Base-by-base conservation (phyloP, 2,113 vertebrate species). In the Brienomyrus longianalis region DNA sequence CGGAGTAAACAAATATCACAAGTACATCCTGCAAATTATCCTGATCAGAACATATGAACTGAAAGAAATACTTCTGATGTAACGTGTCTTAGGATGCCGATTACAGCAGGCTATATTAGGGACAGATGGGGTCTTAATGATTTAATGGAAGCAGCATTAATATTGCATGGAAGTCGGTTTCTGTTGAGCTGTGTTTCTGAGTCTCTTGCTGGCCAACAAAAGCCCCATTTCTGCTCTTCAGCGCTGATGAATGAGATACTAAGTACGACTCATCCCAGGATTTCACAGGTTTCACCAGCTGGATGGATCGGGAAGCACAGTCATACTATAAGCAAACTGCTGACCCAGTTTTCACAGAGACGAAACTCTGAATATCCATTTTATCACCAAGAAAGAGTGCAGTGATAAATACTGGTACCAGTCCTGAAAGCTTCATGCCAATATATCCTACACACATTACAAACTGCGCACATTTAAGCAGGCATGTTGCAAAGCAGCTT, bases 161-260 rank as follows among this genome's bases (percentile, higher is more conserved):
- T 87, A 19, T 87, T 31, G 27, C n/a, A 87, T 21, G 9, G 86
- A 87, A 52, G 31, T 56, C 23, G 39, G n/a, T 19, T 35, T 31
- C 48, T 52, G 31, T 31, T n/a, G 31, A 35, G n/a, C 66, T 35
- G 31, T 15, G 23, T 74, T 5, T 35, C 0, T 15, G n/a, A 51
- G 11, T 17, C 39, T 51, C 86, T 56, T 35, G 50, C 86, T 87
- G 52, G 51, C 56, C n/a, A 43, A 51, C 31, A 74, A 74, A 74
- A 74, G 27, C 51, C 52, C 51, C 15, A 31, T 6, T 87, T 56
- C 27, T 31, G 86, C 86, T 51, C 27, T 56, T 87, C 86, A 59
- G 31, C 31, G 15, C 86, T 87, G 56, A 87, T 56, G 86, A 87
- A 87, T 56, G 51, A 87, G 51, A 52, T n/a, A 83, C 13, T 51